Base-by-base conservation (phyloP, 2,888 invertebrate species). In the Eupithecia centaureata region DNA sequence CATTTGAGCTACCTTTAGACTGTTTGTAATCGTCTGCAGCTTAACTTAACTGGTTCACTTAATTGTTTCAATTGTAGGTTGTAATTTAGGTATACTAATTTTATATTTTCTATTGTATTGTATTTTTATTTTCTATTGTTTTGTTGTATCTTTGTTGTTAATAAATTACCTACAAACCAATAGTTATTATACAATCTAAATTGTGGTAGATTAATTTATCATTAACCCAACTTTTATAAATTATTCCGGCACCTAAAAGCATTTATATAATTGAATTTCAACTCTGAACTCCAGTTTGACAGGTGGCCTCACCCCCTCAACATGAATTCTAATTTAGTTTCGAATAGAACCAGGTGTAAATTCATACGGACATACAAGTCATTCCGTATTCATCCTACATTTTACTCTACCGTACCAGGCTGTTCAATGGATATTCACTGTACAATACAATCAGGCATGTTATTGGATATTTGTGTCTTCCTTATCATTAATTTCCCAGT, bases 301-400 rank as follows among this genome's bases (percentile, higher is more conserved):
- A 52, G 52, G 27, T 52, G 52, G 52, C 27, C 15, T 15, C 27
- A 47, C 22, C 10, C 47, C 47, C 22, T 10, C 47, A 18, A 52
- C 27, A 18, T 30, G 56, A 56, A 56, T 56, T 56, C 30, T 56
- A 56, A 56, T 56, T 56, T n/a, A 15, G 18, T 30, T 56, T 56
- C 28, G 8, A 56, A 56, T 56, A 52, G 18, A 54, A 56, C 56
- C 56, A 56, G 56, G 56, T 56, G 56, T n/a, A n/a, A 56, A 56
- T 56, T n/a, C 52, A 25, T 27, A n/a, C 8, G 27, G n/a, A 56
- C n/a, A 18, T 15, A 28, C 56, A 30, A 56, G 56, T 56, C 56
- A 56, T 56, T 28, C 56, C 30, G 56, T 56, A 30, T 18, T 30
- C 18, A 30, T 5, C 27, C 33, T n/a, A 52, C 5, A 52, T 27